Conservation (phyloP, 2,888 invertebrate species). For the Tortrix viridana region DNA sequence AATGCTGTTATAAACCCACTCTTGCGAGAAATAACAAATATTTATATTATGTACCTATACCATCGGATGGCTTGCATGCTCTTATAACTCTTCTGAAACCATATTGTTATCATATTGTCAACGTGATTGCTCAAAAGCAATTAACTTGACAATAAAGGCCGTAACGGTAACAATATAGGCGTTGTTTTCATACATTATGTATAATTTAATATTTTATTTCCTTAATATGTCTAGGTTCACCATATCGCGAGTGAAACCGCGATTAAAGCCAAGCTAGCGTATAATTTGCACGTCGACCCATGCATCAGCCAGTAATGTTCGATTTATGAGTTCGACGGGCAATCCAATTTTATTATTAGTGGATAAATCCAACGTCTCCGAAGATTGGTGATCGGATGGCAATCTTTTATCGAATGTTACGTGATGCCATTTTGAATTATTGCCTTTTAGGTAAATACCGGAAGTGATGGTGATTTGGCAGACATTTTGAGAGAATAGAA, state of each 20-base stretch:
- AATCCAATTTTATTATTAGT: constrained; percentile 37
- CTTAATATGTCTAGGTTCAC: not conserved
- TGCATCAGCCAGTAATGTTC: constrained; percentile 36
- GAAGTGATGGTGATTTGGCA: constrained; percentile 7
- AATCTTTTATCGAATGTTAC: constrained; percentile 36
- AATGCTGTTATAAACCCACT: too few relatives aligned
- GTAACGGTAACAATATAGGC: too few relatives aligned
- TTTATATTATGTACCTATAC: too few relatives aligned
- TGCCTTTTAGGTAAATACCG: constrained; percentile 13
- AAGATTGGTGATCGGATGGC: constrained; percentile 33
- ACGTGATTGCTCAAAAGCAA: too few relatives aligned
- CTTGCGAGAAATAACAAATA: too few relatives aligned
- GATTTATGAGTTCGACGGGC: constrained; percentile 22
- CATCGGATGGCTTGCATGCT: too few relatives aligned
- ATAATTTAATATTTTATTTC: not conserved
- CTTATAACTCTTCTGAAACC: too few relatives aligned
- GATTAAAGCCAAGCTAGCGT: constrained; percentile 11
- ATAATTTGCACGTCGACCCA: constrained; percentile 31
- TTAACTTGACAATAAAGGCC: too few relatives aligned
- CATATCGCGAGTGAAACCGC: constrained; percentile 2
- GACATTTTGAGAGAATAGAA: not conserved
- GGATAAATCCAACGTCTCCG: constrained; percentile 32
- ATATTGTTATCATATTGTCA: too few relatives aligned
- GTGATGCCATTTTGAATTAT: constrained; percentile 29
- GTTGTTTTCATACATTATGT: too few relatives aligned